Conservation (phyloP, 2,797 vertebrate species). For the Gouania willdenowi region DNA sequence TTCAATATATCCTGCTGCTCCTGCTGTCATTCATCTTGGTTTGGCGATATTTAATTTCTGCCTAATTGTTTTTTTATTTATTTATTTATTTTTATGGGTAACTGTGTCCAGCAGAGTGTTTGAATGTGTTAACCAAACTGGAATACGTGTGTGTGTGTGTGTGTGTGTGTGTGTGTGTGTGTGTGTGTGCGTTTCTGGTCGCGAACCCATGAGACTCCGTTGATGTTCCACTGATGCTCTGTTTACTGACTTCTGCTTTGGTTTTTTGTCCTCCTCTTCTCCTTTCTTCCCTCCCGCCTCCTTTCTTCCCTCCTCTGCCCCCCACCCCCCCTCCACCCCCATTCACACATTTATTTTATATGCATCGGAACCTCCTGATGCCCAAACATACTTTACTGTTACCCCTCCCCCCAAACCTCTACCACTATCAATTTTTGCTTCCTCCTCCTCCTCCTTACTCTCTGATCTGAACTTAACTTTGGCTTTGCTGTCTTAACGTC, state of each 20-base stretch:
- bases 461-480: constrained; percentile 59
- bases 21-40: constrained; percentile 21
- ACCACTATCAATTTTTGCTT: constrained; percentile 3
- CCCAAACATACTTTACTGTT: constrained; percentile 12
- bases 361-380: constrained; percentile 12
- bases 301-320: constrained; percentile 59
- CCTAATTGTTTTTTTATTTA: constrained; percentile 15
- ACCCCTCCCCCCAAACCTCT: background rate
- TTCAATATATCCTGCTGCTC: constrained; percentile 18
- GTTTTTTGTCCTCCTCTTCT: constrained; percentile 76
- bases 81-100: constrained; percentile 46
- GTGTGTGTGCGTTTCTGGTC: constrained; percentile 11
- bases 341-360: constrained; percentile 76
- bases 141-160: constrained; percentile 3
- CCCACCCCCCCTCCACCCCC: constrained; percentile 72
- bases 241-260: constrained; percentile 74
- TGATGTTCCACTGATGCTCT: constrained; percentile 74
- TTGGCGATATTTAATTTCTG: constrained; percentile 15
- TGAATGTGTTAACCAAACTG: constrained; percentile 24
- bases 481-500: constrained; percentile 38
- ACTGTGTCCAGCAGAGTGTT: constrained; percentile 30
- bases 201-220: constrained; percentile 61
- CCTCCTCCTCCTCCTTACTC: background rate
- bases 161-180: background rate
- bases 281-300: constrained; percentile 75